phyloP scores from a whole-genome alignment of 2,888 invertebrate species.

The Ophioninae sp. region DNA sequence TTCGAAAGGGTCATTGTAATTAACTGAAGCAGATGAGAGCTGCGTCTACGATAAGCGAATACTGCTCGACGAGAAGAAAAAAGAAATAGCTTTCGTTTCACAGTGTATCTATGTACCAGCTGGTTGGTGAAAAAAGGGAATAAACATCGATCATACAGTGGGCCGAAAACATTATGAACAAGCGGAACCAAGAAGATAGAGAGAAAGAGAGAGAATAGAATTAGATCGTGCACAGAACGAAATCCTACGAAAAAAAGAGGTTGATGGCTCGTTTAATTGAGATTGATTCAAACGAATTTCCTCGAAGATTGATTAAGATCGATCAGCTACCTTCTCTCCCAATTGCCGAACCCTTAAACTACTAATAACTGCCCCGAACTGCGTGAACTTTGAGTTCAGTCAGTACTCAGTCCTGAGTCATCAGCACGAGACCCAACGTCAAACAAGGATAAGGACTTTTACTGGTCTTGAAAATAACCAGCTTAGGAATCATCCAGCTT shows the following conservation, averaged over 20 bases:
- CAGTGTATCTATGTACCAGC: not conserved
- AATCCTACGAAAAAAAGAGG: conserved; percentile 47
- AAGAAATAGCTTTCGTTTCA: conserved; percentile 5
- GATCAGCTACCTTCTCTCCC: conserved; percentile 34
- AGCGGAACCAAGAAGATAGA: conserved; percentile 1
- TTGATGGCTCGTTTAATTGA: conserved; percentile 59
- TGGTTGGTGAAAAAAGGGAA: conserved; percentile 21
- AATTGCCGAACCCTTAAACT: not conserved
- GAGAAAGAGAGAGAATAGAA: conserved; percentile 19
- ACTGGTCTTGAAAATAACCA: not conserved
- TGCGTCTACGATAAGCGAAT: not conserved
- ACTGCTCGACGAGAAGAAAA: conserved; percentile 6
- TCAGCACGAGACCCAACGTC: not conserved
- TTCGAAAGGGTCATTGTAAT: conserved; percentile 8
- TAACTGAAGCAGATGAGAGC: conserved; percentile 10
- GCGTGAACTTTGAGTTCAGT: conserved; percentile 11
- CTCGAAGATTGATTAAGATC: conserved; percentile 51
- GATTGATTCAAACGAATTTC: conserved; percentile 59
- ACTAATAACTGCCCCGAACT: not conserved
- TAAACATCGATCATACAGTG: conserved; percentile 51
- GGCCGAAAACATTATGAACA: conserved; percentile 43
- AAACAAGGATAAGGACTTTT: not conserved
- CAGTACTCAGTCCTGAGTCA: not conserved
- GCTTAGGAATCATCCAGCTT: not conserved
- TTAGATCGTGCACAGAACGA: conserved; percentile 51